Conservation (phyloP, 2,113 vertebrate genomes). For the Mormoops blainvillei region DNA sequence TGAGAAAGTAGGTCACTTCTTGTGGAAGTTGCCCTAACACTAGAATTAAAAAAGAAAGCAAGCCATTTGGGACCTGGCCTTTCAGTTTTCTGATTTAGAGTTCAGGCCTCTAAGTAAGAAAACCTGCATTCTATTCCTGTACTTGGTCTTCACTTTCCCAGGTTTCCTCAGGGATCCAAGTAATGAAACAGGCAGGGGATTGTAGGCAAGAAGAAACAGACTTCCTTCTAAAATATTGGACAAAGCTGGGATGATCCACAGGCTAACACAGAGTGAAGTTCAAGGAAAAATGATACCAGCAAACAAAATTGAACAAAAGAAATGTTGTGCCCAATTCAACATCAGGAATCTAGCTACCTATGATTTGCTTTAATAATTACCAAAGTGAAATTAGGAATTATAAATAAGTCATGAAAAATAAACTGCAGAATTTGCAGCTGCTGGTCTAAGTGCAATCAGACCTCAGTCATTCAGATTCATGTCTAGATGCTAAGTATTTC, state of each 20-base stretch:
- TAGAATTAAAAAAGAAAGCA: slow-evolving; percentile 2
- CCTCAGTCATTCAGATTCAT: not conserved
- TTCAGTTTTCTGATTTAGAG: slow-evolving; percentile 31
- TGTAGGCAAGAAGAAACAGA: not conserved
- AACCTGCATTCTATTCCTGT: not conserved
- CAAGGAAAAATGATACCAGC: not conserved
- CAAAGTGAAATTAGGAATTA: slow-evolving; percentile 16
- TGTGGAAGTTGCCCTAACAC: not conserved
- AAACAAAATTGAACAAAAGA: not conserved
- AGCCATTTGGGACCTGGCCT: not conserved
- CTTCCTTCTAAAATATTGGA: not conserved
- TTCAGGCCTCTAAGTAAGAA: slow-evolving; percentile 18
- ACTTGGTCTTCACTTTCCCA: not conserved
- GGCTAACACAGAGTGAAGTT: not conserved
- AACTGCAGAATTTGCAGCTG: slow-evolving; percentile 9
- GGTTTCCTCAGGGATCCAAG: not conserved
- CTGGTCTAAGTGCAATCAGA: not conserved
- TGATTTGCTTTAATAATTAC: slow-evolving; percentile 13
- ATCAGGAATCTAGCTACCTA: not conserved
- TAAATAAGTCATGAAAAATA: slow-evolving; percentile 36
- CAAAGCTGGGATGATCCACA: not conserved
- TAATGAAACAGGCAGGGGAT: not conserved
- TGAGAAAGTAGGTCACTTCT: slow-evolving; percentile 28
- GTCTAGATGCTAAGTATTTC: slow-evolving; percentile 12
- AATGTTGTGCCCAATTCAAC: not conserved